Conservation (phyloP, 2,888 invertebrate species). For the Leptinotarsa peninsularis region DNA sequence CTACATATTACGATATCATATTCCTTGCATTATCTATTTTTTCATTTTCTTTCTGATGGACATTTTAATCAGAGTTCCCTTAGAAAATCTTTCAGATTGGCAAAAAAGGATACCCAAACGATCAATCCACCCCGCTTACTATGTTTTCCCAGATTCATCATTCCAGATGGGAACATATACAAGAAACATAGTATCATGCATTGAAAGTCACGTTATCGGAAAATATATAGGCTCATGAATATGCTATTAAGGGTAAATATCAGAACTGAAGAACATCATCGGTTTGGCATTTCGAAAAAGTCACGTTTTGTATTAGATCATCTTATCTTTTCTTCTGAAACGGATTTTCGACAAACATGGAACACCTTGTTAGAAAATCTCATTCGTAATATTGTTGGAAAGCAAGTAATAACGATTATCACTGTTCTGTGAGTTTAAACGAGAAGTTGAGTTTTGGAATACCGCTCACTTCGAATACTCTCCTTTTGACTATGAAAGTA, state of each 20-base stretch:
- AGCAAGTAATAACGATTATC: too few species aligned
- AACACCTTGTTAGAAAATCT: too few species aligned
- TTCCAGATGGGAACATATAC: constrained; percentile 1
- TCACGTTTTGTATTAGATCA: constrained; percentile 15
- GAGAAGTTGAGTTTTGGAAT: too few species aligned
- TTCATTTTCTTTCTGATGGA: background rate
- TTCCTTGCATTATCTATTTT: background rate
- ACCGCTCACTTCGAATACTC: too few species aligned
- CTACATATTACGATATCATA: background rate
- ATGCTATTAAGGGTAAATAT: background rate
- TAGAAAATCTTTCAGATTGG: background rate
- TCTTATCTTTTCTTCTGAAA: too few species aligned
- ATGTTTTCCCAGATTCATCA: constrained; percentile 14
- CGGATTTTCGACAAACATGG: too few species aligned
- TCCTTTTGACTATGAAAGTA: too few species aligned
- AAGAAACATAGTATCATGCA: background rate
- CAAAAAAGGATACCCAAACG: constrained; percentile 5
- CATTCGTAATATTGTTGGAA: too few species aligned
- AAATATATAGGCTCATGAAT: background rate
- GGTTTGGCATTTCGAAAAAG: background rate
- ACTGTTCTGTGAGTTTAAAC: too few species aligned
- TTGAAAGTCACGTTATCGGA: background rate
- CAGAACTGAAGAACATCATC: constrained; percentile 5
- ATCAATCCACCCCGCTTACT: background rate
- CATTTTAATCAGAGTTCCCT: background rate